Conservation (phyloP, 2,113 vertebrate genomes). For the Acrocephalus arundinaceus region DNA sequence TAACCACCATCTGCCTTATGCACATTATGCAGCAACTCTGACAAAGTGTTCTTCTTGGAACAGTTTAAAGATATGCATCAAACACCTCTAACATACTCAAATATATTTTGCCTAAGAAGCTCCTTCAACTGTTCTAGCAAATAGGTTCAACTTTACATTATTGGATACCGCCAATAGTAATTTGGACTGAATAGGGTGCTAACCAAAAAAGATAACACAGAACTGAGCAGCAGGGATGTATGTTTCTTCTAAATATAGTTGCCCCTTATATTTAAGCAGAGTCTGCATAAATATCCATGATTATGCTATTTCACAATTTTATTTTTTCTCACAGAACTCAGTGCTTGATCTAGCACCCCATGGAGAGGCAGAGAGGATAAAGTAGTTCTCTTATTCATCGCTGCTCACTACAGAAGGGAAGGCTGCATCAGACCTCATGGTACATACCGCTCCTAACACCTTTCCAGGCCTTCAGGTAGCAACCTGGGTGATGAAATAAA, state of each 20-base stretch:
- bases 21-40: background rate
- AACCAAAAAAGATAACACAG: background rate
- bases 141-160: background rate
- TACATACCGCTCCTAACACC: background rate
- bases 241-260: background rate
- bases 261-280: background rate
- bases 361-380: background rate
- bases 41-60: background rate
- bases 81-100: background rate
- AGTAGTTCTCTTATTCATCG: background rate
- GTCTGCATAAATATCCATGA: background rate
- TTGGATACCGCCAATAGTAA: background rate
- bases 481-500: slow-evolving; percentile 8
- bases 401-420: background rate
- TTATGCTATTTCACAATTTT: background rate
- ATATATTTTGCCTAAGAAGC: background rate
- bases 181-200: background rate
- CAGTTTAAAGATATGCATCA: background rate
- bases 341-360: background rate
- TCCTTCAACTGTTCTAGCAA: background rate
- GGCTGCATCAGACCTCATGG: background rate
- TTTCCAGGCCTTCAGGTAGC: background rate
- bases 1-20: background rate
- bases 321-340: background rate
- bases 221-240: background rate